phyloP scores from a whole-genome alignment of 1,140 invertebrate genomes.

The Harpegnathos saltator region DNA sequence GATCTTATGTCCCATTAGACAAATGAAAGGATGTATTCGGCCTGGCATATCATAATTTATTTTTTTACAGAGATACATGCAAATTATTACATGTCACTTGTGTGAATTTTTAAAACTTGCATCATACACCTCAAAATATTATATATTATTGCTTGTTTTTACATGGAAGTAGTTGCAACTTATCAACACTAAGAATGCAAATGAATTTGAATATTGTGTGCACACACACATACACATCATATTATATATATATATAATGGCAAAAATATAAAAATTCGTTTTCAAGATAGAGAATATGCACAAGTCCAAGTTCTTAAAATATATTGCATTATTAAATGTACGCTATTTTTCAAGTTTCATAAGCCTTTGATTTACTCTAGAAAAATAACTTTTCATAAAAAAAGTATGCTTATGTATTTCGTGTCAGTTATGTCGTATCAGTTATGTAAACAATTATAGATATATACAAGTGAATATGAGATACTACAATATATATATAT shows the following conservation, averaged over 20 bases:
- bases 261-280: conserved; percentile 12
- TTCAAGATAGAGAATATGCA: not conserved
- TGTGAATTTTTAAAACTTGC: conserved; percentile 33
- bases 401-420: conserved; percentile 6
- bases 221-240: not conserved
- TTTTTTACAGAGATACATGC: conserved; percentile 22
- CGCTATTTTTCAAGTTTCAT: not conserved
- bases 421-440: no score
- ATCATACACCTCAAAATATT: not conserved
- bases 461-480: not conserved
- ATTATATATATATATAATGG: not conserved
- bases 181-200: not conserved
- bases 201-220: not conserved
- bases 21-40: not conserved
- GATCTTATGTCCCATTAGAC: not conserved
- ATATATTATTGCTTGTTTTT: not conserved
- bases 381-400: conserved; percentile 9
- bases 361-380: not conserved
- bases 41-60: not conserved
- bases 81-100: conserved; percentile 9
- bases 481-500: not conserved
- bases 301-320: not conserved
- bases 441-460: conserved; percentile 3
- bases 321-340: not conserved
- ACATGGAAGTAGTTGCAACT: not conserved